Base-by-base conservation (phyloP, 1,140 invertebrate species). In the Holotrichia oblita region DNA sequence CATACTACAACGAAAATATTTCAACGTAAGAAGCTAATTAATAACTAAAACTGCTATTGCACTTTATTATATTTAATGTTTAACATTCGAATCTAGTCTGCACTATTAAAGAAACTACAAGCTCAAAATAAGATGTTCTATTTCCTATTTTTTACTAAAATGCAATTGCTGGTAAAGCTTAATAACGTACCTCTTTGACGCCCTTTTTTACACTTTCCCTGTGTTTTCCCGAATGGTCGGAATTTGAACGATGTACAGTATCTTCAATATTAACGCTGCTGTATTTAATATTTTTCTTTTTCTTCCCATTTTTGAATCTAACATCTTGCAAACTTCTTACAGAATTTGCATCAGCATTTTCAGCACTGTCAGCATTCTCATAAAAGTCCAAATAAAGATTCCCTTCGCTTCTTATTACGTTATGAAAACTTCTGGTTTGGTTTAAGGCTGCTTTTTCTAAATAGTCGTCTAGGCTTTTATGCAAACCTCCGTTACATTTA, bases 111-210 rank as follows among this genome's bases (percentile, higher is more conserved):
- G 27, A 34, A 34, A n/a, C n/a, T n/a, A 34, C 27, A 34, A 34
- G 27, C 27, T 1, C 27, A 34, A 34, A 34, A 34, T 34, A 34
- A 34, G 4, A 34, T n/a, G n/a, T 34, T 34, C 4, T 34, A 34
- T 34, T 34, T 2, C 2, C 2, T 34, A 34, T 34, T 34, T 34
- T 34, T 4, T 34, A 34, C 27, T n/a, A 10, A 0, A 27, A 4
- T 6, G 61, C 61, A 10, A 27, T 27, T 27, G 12, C 14, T 24
- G 22, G 8, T 9, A 34, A 24, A 69, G 22, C 3, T 27, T 69
- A 10, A 48, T 10, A 69, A 69, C 20, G 61, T 78, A 84, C 85
- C 85, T 85, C 83, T 80, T 83, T 84, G 40, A 85, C 84, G 73
- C 84, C 84, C 44, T 83, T 82, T 34, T 80, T 78, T 10, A 85